Percentiles rank a stretch among this genome's conserved stretches.
Conservation (phyloP, 92 coral and sea anemone genomes). For the Phenganax subtilis region DNA sequence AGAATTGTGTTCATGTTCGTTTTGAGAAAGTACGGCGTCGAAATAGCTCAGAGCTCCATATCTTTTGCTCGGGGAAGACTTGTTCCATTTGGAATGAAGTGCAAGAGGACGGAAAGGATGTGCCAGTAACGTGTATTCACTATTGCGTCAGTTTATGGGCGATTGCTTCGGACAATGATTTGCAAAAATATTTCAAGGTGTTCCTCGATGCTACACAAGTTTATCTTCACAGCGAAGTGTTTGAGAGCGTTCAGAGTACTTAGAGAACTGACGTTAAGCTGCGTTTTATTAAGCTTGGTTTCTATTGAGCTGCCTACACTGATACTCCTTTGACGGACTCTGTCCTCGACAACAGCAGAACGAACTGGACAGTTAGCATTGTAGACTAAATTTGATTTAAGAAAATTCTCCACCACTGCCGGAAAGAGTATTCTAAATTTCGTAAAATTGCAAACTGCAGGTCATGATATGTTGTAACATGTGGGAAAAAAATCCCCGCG, state of each 20-base stretch:
- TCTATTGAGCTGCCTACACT: background rate
- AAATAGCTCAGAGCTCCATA: conserved; percentile 61
- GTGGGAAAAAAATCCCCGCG: no score
- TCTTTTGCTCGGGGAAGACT: conserved; percentile 80
- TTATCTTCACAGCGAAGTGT: conserved; percentile 26
- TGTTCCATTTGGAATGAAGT: conserved; percentile 86
- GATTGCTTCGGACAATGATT: conserved; percentile 63
- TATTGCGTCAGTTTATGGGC: conserved; percentile 94
- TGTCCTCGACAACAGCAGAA: no score
- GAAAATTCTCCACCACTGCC: no score
- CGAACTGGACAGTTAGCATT: no score
- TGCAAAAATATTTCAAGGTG: conserved; percentile 57
- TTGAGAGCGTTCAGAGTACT: background rate
- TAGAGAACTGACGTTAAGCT: background rate
- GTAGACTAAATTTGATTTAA: no score
- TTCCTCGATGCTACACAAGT: conserved; percentile 52
- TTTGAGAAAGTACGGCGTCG: conserved; percentile 74
- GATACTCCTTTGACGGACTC: background rate
- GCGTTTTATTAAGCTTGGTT: background rate
- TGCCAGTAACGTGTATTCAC: conserved; percentile 71
- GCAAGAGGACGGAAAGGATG: conserved; percentile 33
- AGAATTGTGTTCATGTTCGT: conserved; percentile 81
- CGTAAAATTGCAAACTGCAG: no score
- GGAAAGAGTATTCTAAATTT: no score
- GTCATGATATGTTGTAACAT: no score